A percentile compares a stretch with the other conserved stretches of the same genome.
These are phyloP conservation scores for Numenius arquata DNA, from an alignment of 2,113 vertebrate genomes.

Conservation along the genomic window DNA sequence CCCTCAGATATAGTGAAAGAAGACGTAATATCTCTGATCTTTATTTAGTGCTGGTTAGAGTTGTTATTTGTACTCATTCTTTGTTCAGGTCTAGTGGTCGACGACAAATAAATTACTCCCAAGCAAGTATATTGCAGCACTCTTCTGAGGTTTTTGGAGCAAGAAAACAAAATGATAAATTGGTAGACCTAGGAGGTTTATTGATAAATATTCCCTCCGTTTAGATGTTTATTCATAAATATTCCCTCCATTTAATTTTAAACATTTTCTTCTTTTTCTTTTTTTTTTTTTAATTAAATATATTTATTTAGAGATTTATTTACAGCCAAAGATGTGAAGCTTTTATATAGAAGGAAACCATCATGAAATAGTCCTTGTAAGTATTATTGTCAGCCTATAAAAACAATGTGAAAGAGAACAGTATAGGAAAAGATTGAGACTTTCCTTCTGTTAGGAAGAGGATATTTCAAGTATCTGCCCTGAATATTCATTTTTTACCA, in stretches of 20 bases:
- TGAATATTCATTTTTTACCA: background rate
- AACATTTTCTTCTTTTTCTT: background rate
- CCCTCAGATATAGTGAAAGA: background rate
- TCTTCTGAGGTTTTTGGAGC: conserved; percentile 34
- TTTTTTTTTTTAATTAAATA: background rate
- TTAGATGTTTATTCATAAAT: conserved; percentile 56
- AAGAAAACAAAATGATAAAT: conserved; percentile 54
- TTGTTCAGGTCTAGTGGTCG: conserved; percentile 33
- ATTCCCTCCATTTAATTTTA: background rate
- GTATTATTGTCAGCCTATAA: background rate
- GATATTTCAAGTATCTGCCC: background rate
- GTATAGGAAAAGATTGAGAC: background rate
- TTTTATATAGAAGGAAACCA: background rate
- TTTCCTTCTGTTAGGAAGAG: background rate
- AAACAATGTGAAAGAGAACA: background rate
- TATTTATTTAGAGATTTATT: conserved; percentile 15
- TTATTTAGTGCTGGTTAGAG: conserved; percentile 42
- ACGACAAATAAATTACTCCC: conserved; percentile 54
- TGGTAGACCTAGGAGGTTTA: conserved; percentile 32
- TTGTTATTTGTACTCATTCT: conserved; percentile 37
- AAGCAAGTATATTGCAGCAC: conserved; percentile 30
- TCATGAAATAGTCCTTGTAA: background rate
- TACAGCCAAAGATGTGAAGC: background rate
- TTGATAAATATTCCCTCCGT: conserved; percentile 51
- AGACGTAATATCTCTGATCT: background rate